A percentile compares a stretch with the other conserved stretches of the same genome.
These are phyloP conservation scores for Anoncus sp. DNA, from an alignment of 2,888 invertebrate species.

Conservation along the genomic window DNA sequence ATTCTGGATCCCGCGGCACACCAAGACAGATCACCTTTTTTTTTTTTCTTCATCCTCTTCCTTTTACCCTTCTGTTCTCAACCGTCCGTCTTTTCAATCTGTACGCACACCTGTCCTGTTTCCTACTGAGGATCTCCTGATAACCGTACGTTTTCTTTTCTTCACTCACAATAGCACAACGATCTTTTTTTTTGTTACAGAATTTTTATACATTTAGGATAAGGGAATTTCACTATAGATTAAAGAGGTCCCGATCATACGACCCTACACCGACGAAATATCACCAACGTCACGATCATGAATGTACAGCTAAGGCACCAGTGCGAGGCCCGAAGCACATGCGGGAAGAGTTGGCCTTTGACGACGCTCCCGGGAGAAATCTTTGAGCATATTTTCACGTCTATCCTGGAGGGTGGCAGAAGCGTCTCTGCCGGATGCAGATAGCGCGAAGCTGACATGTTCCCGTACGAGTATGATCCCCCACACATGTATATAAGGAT, in stretches of 20 bases:
- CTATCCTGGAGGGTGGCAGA: slow-evolving; percentile 71
- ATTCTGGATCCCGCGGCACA: slow-evolving; percentile 68
- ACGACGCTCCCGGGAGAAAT: slow-evolving; percentile 79
- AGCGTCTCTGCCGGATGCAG: slow-evolving; percentile 82
- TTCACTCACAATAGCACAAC: slow-evolving; percentile 30
- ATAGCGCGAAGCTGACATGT: slow-evolving; percentile 73
- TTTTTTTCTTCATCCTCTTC: slow-evolving; percentile 39
- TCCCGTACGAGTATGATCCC: slow-evolving; percentile 33
- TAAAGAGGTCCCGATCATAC: slow-evolving; percentile 31
- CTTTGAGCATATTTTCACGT: slow-evolving; percentile 81
- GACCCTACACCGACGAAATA: slow-evolving; percentile 28
- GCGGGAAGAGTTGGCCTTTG: slow-evolving; percentile 50
- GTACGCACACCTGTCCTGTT: slow-evolving; percentile 64
- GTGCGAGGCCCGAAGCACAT: slow-evolving; percentile 10
- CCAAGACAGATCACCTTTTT: slow-evolving; percentile 75
- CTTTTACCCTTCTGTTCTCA: slow-evolving; percentile 52
- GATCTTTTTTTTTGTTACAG: slow-evolving; percentile 25
- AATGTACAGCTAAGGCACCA: slow-evolving; percentile 15
- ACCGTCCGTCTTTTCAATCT: slow-evolving; percentile 37
- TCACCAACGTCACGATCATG: slow-evolving; percentile 16
- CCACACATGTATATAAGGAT: slow-evolving; percentile 49
- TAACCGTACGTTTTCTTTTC: slow-evolving; percentile 43
- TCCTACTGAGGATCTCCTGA: slow-evolving; percentile 37
- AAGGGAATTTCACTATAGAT: slow-evolving; percentile 6
- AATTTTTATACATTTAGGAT: slow-evolving; percentile 25